phyloP scores from a whole-genome alignment of 2,888 invertebrate genomes.

The Phaonia tiefii region DNA sequence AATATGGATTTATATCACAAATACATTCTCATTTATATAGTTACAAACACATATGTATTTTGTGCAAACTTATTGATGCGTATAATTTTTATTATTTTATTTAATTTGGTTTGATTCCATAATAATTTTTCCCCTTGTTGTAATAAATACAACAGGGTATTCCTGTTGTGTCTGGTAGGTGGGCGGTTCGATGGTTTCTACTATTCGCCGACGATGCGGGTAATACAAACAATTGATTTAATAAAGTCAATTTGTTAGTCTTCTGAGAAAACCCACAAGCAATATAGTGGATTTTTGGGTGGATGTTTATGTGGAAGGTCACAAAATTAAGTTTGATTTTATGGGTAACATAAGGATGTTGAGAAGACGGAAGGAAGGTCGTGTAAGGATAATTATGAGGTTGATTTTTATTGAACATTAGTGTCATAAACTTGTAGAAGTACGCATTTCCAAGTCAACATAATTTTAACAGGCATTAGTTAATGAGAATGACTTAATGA shows the following conservation, averaged over 20 bases:
- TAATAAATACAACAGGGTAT: neutral
- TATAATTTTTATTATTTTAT: constrained; percentile 11
- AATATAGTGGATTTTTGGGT: neutral
- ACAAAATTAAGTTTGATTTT: neutral
- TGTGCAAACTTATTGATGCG: neutral
- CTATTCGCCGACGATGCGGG: neutral
- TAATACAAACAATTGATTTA: constrained; percentile 19
- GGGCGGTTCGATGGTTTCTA: constrained; percentile 7
- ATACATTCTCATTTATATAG: too few species aligned
- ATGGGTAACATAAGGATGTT: neutral
- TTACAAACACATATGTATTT: neutral
- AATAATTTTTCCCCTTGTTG: neutral
- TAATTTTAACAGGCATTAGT: too few species aligned
- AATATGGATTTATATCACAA: too few species aligned
- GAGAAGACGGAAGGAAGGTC: too few species aligned
- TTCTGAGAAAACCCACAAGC: neutral
- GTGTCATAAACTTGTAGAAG: neutral
- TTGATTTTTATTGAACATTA: constrained; percentile 7
- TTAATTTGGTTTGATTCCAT: constrained; percentile 12
- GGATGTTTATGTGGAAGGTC: neutral
- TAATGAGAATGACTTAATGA: too few species aligned
- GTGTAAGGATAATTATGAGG: neutral
- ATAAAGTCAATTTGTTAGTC: constrained; percentile 30
- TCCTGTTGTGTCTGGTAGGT: neutral
- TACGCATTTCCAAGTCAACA: too few species aligned